Conservation (phyloP, 1,140 invertebrate genomes). For the Caenorhabditis remanei region DNA sequence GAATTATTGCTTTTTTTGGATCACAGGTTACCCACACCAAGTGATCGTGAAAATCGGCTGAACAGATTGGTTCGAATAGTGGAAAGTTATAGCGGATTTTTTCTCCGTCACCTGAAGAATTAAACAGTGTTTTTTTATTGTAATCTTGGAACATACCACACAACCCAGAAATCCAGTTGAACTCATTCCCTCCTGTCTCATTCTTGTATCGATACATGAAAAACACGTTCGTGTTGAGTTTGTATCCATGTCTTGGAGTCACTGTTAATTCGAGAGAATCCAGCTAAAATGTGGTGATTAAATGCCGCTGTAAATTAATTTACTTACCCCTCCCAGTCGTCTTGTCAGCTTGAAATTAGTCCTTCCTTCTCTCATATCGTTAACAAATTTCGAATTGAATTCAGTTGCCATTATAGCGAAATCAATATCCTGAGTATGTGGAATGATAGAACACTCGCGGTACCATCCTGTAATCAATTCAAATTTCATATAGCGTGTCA, state of each 20-base stretch:
- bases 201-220: background rate
- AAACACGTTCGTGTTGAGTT: background rate
- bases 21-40: constrained; percentile 11
- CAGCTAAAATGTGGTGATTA: no score
- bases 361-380: constrained; percentile 28
- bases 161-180: constrained; percentile 7
- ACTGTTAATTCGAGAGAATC: constrained; percentile 46
- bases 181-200: background rate
- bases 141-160: background rate
- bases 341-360: constrained; percentile 10
- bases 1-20: background rate
- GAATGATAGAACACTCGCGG: constrained; percentile 65
- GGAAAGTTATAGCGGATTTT: background rate
- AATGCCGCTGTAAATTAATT: no score
- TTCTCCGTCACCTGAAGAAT: background rate
- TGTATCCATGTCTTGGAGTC: background rate
- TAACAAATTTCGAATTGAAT: constrained; percentile 45
- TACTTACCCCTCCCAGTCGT: constrained; percentile 32
- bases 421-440: constrained; percentile 63
- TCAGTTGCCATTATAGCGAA: constrained; percentile 62
- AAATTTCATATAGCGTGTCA: background rate
- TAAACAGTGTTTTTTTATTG: no score
- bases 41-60: background rate
- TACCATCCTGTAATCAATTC: constrained; percentile 62
- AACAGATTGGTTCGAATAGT: background rate